phyloP scores from a whole-genome alignment of 2,113 vertebrate species.

The Ceratotherium simum region DNA sequence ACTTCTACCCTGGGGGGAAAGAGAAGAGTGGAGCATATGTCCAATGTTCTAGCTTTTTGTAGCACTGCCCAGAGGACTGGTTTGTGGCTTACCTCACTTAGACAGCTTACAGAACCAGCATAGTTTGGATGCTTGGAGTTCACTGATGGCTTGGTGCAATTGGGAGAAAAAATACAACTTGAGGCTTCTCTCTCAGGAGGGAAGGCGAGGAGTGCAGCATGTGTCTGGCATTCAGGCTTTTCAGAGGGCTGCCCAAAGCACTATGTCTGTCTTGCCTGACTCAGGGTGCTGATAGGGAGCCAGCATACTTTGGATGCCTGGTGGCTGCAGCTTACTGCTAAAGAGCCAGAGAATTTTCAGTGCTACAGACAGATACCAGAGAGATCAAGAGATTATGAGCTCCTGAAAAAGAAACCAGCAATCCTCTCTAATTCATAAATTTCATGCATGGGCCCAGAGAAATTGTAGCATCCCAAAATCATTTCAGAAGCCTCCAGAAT shows the following conservation, averaged over 20 bases:
- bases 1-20: not conserved
- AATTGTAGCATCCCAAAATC: not conserved
- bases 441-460: not conserved
- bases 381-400: not conserved
- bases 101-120: not conserved
- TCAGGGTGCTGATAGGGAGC: not conserved
- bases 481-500: not conserved
- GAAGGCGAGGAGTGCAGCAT: not conserved
- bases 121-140: not conserved
- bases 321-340: not conserved
- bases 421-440: not conserved
- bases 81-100: not conserved
- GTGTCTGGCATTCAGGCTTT: no score
- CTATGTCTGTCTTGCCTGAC: not conserved
- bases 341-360: not conserved
- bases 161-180: not conserved
- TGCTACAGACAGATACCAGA: not conserved
- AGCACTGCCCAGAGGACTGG: not conserved
- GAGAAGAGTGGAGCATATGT: not conserved
- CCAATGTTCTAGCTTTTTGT: not conserved
- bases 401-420: not conserved
- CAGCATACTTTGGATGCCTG: not conserved
- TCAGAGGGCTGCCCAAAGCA: not conserved
- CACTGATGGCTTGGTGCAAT: not conserved
- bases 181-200: not conserved